Evolutionary conservation across 2,888 invertebrate genomes (phyloP).

Genomic region (Clusia tigrina): DNA sequence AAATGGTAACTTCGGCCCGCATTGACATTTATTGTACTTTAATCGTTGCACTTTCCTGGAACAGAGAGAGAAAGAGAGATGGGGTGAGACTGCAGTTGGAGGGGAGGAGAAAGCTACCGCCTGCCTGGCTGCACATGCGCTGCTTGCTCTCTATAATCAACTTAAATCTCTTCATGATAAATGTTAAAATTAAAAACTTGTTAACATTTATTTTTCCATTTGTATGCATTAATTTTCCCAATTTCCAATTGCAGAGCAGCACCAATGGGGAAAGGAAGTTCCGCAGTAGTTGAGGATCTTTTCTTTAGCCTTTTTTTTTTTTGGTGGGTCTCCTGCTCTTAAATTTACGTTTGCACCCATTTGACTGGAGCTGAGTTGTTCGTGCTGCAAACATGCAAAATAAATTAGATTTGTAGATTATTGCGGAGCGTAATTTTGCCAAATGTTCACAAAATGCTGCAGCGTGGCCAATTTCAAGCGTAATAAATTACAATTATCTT

Average conservation of each 20-base stretch:
- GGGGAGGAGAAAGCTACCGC: neutral
- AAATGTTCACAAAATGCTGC: neutral
- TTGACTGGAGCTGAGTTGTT: neutral
- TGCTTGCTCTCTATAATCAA: neutral
- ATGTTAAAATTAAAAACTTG: constrained; percentile 4
- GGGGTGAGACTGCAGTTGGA: neutral
- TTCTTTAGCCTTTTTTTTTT: neutral
- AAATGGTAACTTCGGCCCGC: neutral
- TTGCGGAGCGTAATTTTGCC: neutral
- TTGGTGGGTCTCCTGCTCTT: neutral
- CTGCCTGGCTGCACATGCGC: neutral
- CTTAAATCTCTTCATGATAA: neutral
- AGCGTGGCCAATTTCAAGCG: neutral
- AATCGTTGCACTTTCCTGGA: neutral
- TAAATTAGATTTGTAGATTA: constrained; percentile 11
- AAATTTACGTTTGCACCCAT: neutral
- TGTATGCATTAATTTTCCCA: constrained; percentile 9
- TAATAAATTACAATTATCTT: constrained; percentile 7
- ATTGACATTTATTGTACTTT: constrained; percentile 10
- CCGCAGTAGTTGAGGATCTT: neutral
- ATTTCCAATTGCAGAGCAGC: neutral
- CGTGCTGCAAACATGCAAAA: constrained; percentile 1
- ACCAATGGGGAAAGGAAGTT: neutral
- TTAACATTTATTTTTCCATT: constrained; percentile 8
- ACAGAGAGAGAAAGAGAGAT: neutral